Evolutionary conservation across 2,888 invertebrate genomes (phyloP), one percentile per base, ranked within the genome.

Genomic region (Clepsis dumicolana): DNA sequence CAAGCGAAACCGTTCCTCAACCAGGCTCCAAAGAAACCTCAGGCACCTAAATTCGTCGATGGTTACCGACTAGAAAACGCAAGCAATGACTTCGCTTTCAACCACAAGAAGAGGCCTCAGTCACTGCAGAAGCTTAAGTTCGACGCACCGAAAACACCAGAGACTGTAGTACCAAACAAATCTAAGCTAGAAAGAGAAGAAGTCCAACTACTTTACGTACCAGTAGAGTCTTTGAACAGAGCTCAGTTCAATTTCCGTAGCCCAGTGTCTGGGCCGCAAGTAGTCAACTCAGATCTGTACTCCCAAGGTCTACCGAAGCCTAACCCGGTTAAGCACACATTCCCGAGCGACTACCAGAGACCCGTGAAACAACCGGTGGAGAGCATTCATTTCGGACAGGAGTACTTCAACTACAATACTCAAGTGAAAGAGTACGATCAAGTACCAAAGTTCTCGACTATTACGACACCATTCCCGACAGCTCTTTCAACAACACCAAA

Each of bases 121-220:
- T 87, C 91, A 0, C 70, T 88, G 56, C 91, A 92, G 67, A 93
- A 93, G 73, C 81, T 92, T 0, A 93, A 90, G 73, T 90, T 86
- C 69, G 91, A 90, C 41, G 81, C 72, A 0, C 78, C 81, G 0
- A 86, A 86, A 72, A 69, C 77, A n/a, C n/a, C n/a, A 8, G 87
- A 89, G 66, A 69, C 76, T 18, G 68, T 82, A 21, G 70, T 82
- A 3, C 77, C 81, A 60, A 77, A 75, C 8, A 85, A 82, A 69
- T 79, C 84, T 12, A 91, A 89, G 77, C 73, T 83, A 1, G 94
- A 94, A 82, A 89, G 93, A 75, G 96, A 96, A 84, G 95, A 96
- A 86, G 96, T 97, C 0, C 97, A 97, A 80, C 85, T 97, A 41
- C 91, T 98, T 0, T 98, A 97, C 80, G 97, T 98, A 0, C 97